Evolutionary conservation across 2,113 vertebrate genomes (phyloP), one percentile per base, ranked within the genome.

Genomic region (Diphyllodes magnificus): DNA sequence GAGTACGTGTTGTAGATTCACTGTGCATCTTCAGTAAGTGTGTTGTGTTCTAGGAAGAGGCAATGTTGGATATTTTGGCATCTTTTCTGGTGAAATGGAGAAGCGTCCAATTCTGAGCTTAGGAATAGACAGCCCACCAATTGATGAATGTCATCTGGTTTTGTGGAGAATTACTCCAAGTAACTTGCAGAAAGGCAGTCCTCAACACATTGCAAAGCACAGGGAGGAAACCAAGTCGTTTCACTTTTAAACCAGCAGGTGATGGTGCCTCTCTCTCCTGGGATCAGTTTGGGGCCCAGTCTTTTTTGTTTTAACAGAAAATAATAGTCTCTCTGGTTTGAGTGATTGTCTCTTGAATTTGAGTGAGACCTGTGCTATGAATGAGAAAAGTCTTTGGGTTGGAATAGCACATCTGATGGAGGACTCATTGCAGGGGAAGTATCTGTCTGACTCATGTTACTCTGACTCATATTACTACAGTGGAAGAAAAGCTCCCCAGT

Each of bases 391-490:
- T 25, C 16, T 77, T 82, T 79, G 51, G 45, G n/a, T 1, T 85
- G 66, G 39, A 79, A 50, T 2, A 42, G 37, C 25, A 14, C 19
- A 10, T 64, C 33, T 40, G 28, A 92, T 77, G 45, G n/a, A 82
- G 47, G 31, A 69, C 35, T 85, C 80, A 27, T 1, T 85, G 60
- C 63, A 82, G 50, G 75, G 90, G 63, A 80, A 40, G 57, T 10
- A 19, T 57, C 33, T 33, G 23, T 54, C 23, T 90, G 76, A 94
- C 57, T 94, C 84, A 76, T 23, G 28, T 45, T 69, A 35, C n/a
- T 35, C 28, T 92, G 92, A 90, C 37, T 95, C 88, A 82, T 33
- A 27, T 53, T 61, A 57, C 63, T 51, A 50, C 13, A 20, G 68
- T 59, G 80, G 59, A 77, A 94, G 59, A 53, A 57, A 56, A 72